Evolutionary conservation across 2,797 vertebrate species (phyloP).

Genomic region (Ptychobarbus kaznakovi): DNA sequence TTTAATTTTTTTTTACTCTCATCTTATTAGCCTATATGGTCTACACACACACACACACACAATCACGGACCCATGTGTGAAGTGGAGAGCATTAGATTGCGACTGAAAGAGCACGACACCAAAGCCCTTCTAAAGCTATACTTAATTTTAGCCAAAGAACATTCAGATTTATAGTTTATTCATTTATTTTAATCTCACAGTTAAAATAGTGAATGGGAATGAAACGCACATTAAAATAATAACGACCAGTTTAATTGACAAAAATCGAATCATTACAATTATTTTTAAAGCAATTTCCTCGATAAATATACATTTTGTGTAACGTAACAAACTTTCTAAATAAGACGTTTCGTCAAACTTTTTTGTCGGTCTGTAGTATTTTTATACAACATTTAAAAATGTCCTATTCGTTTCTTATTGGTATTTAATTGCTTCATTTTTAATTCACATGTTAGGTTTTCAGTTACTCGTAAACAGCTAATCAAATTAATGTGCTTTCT

Average conservation of each 20-base stretch:
- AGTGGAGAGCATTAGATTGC: not conserved
- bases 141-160: not conserved
- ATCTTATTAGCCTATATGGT: not conserved
- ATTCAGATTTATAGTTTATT: not conserved
- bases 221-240: not conserved
- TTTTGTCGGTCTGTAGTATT: not conserved
- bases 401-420: not conserved
- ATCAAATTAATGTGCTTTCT: not conserved
- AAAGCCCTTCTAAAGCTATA: not conserved
- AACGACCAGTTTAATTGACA: not conserved
- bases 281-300: not conserved
- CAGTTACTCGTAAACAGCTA: not conserved
- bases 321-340: not conserved
- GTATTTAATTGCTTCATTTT: not conserved
- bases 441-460: not conserved
- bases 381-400: not conserved
- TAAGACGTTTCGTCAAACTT: not conserved
- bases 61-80: not conserved
- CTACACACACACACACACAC: slow-evolving; percentile 33
- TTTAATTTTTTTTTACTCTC: not conserved
- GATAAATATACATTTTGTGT: not conserved
- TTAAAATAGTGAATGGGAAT: not conserved
- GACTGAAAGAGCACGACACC: not conserved
- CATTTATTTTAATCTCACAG: not conserved
- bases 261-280: not conserved